Conservation (phyloP, 2,113 vertebrate genomes). For the Anarhynchus alexandrinus region DNA sequence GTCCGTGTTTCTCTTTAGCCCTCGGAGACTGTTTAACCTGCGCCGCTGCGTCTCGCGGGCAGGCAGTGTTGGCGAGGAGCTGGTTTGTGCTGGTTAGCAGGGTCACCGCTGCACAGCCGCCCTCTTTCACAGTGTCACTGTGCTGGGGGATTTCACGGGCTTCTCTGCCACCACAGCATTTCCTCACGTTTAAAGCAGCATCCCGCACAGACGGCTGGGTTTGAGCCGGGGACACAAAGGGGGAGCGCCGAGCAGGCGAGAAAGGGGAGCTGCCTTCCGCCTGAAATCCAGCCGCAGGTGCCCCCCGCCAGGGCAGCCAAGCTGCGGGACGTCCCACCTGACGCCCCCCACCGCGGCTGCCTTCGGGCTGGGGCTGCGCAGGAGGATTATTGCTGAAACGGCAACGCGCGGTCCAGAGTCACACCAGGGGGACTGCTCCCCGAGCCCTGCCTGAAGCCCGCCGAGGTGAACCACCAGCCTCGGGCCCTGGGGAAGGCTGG, state of each 20-base stretch:
- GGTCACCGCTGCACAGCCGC: background rate
- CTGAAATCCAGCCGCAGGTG: background rate
- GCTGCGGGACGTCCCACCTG: background rate
- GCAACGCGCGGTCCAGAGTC: background rate
- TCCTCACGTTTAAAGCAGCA: background rate
- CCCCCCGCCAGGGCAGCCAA: accelerated
- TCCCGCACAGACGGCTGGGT: background rate
- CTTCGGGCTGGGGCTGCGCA: background rate
- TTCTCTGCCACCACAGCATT: background rate
- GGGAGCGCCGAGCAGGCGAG: background rate
- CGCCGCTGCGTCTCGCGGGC: background rate
- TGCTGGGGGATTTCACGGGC: background rate
- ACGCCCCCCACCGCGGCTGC: accelerated
- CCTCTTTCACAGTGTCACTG: background rate
- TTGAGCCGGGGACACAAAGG: background rate
- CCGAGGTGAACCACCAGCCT: background rate
- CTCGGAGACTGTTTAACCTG: background rate
- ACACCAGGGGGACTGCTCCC: background rate
- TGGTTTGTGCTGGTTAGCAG: background rate
- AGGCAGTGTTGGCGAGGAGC: background rate
- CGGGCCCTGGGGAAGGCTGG: background rate
- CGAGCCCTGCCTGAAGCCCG: background rate
- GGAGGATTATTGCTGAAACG: constrained; percentile 41
- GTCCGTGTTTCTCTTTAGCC: background rate
- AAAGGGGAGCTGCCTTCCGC: background rate